phyloP scores from a whole-genome alignment of 2,113 vertebrate genomes.

The Microcebus jonahi region DNA sequence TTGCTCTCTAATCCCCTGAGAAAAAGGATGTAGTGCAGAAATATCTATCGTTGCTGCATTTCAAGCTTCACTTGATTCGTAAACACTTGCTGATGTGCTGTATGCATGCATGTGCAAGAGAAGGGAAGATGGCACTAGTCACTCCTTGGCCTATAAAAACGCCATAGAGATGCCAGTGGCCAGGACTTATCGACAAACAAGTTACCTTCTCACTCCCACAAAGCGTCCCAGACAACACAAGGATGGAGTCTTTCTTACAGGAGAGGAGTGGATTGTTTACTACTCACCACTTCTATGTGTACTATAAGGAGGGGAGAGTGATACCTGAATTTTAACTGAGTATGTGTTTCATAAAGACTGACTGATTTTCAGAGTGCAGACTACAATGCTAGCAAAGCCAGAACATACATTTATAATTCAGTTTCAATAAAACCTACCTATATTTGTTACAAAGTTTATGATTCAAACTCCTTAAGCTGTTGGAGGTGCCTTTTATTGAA shows the following conservation, averaged over 20 bases:
- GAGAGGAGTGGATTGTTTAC: not conserved
- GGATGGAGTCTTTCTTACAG: not conserved
- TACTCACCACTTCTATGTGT: not conserved
- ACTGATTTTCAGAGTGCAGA: not conserved
- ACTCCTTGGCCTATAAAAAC: not conserved
- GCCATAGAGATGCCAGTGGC: not conserved
- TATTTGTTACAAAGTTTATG: slow-evolving; percentile 63
- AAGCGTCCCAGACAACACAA: not conserved
- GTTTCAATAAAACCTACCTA: slow-evolving; percentile 48
- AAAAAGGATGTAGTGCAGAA: slow-evolving; percentile 5
- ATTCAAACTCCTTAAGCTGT: slow-evolving; percentile 67
- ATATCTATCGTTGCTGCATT: not conserved
- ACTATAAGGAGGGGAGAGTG: not conserved
- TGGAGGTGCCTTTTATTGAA: slow-evolving; percentile 55
- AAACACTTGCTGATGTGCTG: not conserved
- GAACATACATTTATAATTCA: slow-evolving; percentile 20
- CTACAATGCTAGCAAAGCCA: not conserved
- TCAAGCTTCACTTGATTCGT: not conserved
- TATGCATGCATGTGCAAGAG: not conserved
- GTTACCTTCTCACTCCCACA: not conserved
- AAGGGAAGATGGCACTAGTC: not conserved
- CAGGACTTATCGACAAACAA: not conserved
- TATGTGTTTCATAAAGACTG: not conserved
- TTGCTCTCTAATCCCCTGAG: not conserved
- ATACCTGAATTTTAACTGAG: slow-evolving; percentile 19